Percentiles rank a stretch among this genome's conserved stretches.
phyloP scores from a whole-genome alignment of 2,113 vertebrate species.

The Phrynosoma platyrhinos region DNA sequence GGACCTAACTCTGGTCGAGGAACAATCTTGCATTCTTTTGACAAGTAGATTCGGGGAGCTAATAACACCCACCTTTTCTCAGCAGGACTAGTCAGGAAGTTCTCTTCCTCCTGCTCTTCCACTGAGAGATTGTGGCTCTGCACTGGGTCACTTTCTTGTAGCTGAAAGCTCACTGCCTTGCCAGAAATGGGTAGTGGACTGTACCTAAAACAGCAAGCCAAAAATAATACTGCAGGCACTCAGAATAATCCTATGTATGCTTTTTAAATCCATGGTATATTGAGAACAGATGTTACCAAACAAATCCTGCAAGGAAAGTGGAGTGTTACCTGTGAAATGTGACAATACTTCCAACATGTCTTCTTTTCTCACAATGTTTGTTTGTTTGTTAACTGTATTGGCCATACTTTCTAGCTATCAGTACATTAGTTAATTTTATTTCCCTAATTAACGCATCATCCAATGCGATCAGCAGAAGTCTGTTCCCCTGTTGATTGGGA shows the following conservation, averaged over 20 bases:
- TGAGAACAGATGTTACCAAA: neutral
- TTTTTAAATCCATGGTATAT: no score
- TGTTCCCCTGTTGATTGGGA: no score
- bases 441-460: no score
- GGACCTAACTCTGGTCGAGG: neutral
- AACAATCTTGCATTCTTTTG: neutral
- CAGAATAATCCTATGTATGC: neutral
- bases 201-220: conserved; percentile 42
- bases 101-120: conserved; percentile 42
- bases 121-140: conserved; percentile 36
- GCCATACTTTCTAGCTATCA: neutral
- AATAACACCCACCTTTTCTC: conserved; percentile 72
- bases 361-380: neutral
- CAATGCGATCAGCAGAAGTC: no score
- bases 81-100: conserved; percentile 49
- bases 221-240: neutral
- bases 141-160: conserved; percentile 42
- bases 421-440: no score
- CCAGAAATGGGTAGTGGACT: conserved; percentile 24
- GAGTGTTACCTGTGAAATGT: neutral
- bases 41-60: neutral
- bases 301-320: neutral
- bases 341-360: neutral
- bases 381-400: neutral
- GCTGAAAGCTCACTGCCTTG: conserved; percentile 50